A percentile compares a stretch with the other conserved stretches of the same genome.
phyloP scores from a whole-genome alignment of 1,140 invertebrate species.

The Drosophila insularis region DNA sequence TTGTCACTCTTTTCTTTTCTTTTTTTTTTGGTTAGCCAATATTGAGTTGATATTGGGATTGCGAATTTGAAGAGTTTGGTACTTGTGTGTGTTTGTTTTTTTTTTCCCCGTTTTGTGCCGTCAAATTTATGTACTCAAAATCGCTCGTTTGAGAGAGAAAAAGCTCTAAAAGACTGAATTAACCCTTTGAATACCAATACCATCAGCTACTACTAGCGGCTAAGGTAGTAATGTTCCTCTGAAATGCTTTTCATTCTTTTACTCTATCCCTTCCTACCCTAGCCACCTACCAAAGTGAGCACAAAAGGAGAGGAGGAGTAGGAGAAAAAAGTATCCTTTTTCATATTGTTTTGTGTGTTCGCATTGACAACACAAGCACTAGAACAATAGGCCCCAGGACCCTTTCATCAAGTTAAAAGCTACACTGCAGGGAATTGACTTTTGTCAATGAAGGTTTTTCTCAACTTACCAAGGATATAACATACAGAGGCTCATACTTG shows the following conservation, averaged over 20 bases:
- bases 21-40: slow-evolving; percentile 39
- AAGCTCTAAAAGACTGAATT: background rate
- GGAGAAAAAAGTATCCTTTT: background rate
- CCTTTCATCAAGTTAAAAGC: slow-evolving; percentile 12
- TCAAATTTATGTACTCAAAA: slow-evolving; percentile 7
- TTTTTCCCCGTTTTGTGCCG: background rate
- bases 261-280: background rate
- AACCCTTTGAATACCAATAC: slow-evolving; percentile 4
- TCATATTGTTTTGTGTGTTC: slow-evolving; percentile 12
- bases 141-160: background rate
- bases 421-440: slow-evolving; percentile 3
- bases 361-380: background rate
- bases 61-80: slow-evolving; percentile 1
- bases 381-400: slow-evolving; percentile 11
- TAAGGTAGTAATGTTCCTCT: slow-evolving; percentile 2
- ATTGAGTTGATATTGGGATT: slow-evolving; percentile 37
- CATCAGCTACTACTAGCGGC: background rate
- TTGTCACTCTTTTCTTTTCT: background rate
- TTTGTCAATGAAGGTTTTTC: background rate
- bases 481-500: background rate
- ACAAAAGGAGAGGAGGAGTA: background rate
- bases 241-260: background rate
- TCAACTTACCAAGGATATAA: background rate
- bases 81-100: background rate
- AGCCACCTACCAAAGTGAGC: background rate